phyloP scores from a whole-genome alignment of 2,113 vertebrate species.

The Syngnathus scovelli region DNA sequence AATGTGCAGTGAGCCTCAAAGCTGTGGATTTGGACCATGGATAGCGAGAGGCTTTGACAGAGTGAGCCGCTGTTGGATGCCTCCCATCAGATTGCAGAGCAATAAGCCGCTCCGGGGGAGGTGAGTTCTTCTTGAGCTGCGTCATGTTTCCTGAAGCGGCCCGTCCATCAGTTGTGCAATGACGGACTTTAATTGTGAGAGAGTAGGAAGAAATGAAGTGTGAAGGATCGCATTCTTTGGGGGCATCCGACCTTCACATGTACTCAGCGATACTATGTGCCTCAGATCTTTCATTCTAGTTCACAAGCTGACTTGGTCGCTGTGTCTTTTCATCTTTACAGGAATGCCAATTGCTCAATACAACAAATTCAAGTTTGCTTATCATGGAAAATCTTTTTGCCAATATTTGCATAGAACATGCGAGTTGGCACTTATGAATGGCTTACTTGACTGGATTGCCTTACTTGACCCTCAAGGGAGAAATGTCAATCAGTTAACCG shows the following conservation, averaged over 20 bases:
- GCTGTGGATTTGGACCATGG: conserved; percentile 46
- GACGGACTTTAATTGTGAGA: conserved; percentile 50
- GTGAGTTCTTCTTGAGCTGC: conserved; percentile 39
- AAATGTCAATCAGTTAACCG: not conserved
- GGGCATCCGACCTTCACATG: conserved; percentile 23
- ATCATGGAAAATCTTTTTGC: not conserved
- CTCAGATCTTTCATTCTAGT: conserved; percentile 17
- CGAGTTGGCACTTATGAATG: not conserved
- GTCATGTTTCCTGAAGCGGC: conserved; percentile 38
- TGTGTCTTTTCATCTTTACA: conserved; percentile 13
- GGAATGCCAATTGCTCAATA: conserved; percentile 7
- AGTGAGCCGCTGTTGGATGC: conserved; percentile 43
- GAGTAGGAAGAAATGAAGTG: conserved; percentile 39
- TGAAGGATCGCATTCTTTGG: conserved; percentile 27
- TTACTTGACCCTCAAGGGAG: not conserved
- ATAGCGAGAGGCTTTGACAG: conserved; percentile 49
- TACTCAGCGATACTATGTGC: not conserved
- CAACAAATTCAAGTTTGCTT: not conserved
- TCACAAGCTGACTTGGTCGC: conserved; percentile 12
- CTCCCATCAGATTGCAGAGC: conserved; percentile 46
- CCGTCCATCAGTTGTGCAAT: conserved; percentile 44
- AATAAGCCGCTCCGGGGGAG: conserved; percentile 49
- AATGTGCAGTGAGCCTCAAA: conserved; percentile 30
- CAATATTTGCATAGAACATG: not conserved
- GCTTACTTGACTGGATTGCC: not conserved